Base-by-base conservation (phyloP, 1,140 invertebrate genomes). In the Panonychus citri region DNA sequence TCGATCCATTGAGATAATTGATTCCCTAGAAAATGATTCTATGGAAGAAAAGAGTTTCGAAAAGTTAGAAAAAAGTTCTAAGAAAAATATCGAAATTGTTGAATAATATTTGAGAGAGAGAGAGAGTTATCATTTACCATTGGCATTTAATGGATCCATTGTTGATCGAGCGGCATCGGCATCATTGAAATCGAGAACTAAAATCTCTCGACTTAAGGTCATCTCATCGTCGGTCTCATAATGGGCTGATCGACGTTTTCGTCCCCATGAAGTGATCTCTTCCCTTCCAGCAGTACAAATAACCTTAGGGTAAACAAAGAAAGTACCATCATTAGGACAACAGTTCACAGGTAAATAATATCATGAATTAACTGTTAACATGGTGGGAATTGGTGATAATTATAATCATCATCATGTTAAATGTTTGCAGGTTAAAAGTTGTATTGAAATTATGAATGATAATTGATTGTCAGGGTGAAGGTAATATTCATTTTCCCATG, bases 161-260 rank as follows among this genome's bases (percentile, higher is more conserved):
- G 27, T 59, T 55, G 39, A 57, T 52, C 39, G 43, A 53, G 21
- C 43, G 5, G 56, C 53, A 49, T 56, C 54, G n/a, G 85, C 83
- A 70, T 89, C 85, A 25, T 84, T 84, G 64, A 87, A 83, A 70
- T 90, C 86, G 21, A 91, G 71, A 4, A 91, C 86, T 4, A 91
- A 71, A 66, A 91, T 90, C 70, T 93, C 87, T 67, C 89, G 85
- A 8, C 85, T 89, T 30, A 93, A 76, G 56, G 86, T 90, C 83
- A 90, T 89, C 66, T 90, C 83, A 48, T 81, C 78, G 60, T 67
- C 52, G 60, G 67, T 62, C 74, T 77, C 37, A 74, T 62, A 65
- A 15, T 69, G 66, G 25, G 78, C 64, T 48, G 81, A 82, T 77
- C 86, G 82, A 69, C 78, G 81, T 52, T 80, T 81, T 69, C 85